Conservation (phyloP, 2,888 invertebrate species). For the Ctenicera cuprea region DNA sequence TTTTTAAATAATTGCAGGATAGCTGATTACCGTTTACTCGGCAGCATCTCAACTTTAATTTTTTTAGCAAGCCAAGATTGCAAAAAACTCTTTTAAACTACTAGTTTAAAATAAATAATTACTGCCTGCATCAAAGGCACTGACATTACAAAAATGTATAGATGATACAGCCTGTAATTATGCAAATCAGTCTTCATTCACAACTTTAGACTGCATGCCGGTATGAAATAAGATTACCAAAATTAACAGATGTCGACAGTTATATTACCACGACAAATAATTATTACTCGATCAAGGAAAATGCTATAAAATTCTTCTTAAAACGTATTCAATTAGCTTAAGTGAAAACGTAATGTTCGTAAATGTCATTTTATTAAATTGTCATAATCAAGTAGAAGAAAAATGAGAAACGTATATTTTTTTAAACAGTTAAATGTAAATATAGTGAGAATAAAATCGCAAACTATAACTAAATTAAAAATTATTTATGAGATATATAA, state of each 20-base stretch:
- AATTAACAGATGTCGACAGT: conserved; percentile 22
- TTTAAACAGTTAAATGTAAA: too few species aligned
- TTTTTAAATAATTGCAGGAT: too few species aligned
- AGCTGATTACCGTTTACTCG: too few species aligned
- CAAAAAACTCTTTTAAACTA: neutral
- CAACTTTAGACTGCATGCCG: conserved; percentile 42
- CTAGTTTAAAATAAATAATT: conserved; percentile 35
- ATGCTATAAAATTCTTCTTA: neutral
- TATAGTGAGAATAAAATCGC: neutral
- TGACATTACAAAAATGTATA: conserved; percentile 33
- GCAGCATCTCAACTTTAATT: too few species aligned
- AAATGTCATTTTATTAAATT: too few species aligned
- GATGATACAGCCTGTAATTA: conserved; percentile 47
- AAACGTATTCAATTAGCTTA: too few species aligned
- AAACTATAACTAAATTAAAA: too few species aligned
- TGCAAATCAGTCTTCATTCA: conserved; percentile 40
- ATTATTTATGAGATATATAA: too few species aligned
- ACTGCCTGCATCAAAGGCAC: conserved; percentile 28
- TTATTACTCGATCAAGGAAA: neutral
- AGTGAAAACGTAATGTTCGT: too few species aligned
- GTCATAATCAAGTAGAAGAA: too few species aligned
- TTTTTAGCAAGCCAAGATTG: neutral
- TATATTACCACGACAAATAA: conserved; percentile 1
- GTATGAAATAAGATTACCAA: conserved; percentile 26
- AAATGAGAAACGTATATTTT: too few species aligned